Base-by-base conservation (phyloP, 2,888 invertebrate genomes). In the Scaptomyza parva region DNA sequence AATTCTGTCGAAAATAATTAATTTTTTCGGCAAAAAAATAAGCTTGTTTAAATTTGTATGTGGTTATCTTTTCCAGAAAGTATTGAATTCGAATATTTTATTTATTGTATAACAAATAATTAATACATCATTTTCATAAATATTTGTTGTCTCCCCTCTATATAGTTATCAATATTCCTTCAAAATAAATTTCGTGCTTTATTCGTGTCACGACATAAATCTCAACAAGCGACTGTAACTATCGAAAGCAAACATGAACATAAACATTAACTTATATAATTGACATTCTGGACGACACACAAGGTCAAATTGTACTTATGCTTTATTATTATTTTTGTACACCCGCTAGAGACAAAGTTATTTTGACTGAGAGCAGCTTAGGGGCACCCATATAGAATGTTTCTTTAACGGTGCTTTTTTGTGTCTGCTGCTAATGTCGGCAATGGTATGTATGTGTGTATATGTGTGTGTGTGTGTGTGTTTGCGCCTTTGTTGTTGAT, bases 221-320 rank as follows among this genome's bases (percentile, higher is more conserved):
- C 40, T 3, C 2, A 18, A 20, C 40, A 40, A 18, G 20, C 40
- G 20, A 8, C 3, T 22, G 12, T 2, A 41, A 37, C 37, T 37
- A 17, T 9, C 40, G 35, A 8, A 7, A n/a, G n/a, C 6, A 33
- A 33, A 12, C 2, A 30, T 44, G 14, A 6, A 2, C 26, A 11
- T 3, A 3, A 8, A 11, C 6, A n/a, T 33, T 3, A 4, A 11
- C 12, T 12, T 26, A 22, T 54, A 20, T 54, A 63, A 64, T 71
- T 84, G 78, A 84, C 87, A 70, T 81, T 86, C 76, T 64, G 39
- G 20, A 35, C 33, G 24, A 22, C 39, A 35, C 45, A 65, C 78
- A 87, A 82, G 87, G 85, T 87, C 87, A 87, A 84, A 76, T 48
- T 47, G 37, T 69, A 77, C 66, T 84, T 76, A 72, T 72, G 78